Base-by-base conservation (phyloP, 2,888 invertebrate species). In the Drosophila diplacantha region DNA sequence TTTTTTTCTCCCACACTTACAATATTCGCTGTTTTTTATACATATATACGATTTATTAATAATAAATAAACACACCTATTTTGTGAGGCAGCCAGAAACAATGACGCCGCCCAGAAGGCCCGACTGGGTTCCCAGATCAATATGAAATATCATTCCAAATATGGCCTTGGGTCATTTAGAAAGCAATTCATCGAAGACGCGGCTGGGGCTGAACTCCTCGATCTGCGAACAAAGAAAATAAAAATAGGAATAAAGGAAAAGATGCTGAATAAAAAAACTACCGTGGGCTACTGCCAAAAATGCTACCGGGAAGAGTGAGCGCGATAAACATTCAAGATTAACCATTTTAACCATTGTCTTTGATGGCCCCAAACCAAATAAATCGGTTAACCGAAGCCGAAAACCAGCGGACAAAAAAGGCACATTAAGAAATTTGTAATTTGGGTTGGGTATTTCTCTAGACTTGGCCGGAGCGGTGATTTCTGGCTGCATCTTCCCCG, bases 141-240 rank as follows among this genome's bases (percentile, higher is more conserved):
- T 75, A 73, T 73, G 50, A 75, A 83, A 76, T 83, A 78, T 71
- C 76, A 83, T 72, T 73, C 70, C 63, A 66, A 62, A 67, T 56
- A 63, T 72, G 46, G 83, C 84, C 83, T 29, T 55, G 56, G 74
- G 85, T 69, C 74, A 77, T 85, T 85, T 85, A 84, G 84, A 84
- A 84, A 84, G 84, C 85, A 76, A 75, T 81, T 69, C 67, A 81
- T 75, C 69, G 71, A 69, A 44, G 59, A 57, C 47, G 49, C 26
- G 29, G 29, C 44, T 46, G 6, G 5, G 39, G 26, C 57, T n/a
- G 20, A 57, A 47, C 58, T 47, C 44, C 37, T 43, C 56, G 32
- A 38, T 51, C 58, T 20, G 50, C 46, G 47, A 47, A 56, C 47
- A 60, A 39, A 55, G 34, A 38, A 53, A 57, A 37, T 37, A 47